phyloP scores from a whole-genome alignment of 2,888 invertebrate species.

The Sussaba pulchella region DNA sequence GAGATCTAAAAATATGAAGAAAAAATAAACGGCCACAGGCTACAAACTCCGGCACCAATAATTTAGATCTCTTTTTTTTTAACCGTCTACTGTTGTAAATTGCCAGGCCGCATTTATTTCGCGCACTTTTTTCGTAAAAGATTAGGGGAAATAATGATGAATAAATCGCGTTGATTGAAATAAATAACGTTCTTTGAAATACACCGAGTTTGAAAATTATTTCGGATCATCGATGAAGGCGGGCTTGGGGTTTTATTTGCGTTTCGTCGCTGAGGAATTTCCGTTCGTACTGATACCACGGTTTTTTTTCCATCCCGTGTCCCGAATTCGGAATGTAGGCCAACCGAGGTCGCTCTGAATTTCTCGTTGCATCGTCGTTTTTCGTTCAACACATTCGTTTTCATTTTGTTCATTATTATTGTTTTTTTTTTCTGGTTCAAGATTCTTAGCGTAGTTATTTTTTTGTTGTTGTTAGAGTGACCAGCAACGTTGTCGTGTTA shows the following conservation, averaged over 20 bases:
- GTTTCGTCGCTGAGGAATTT: conserved; percentile 1
- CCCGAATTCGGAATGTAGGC: conserved; percentile 45
- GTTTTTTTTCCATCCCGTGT: conserved; percentile 14
- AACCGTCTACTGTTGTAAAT: too few species aligned
- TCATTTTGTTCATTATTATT: neutral
- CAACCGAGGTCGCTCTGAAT: conserved; percentile 33
- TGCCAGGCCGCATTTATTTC: too few species aligned
- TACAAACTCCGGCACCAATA: conserved; percentile 82
- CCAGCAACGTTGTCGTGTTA: too few species aligned
- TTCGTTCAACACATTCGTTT: neutral
- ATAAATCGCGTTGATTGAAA: neutral
- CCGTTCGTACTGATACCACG: conserved; percentile 16
- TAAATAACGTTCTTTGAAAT: neutral
- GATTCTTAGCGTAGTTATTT: neutral
- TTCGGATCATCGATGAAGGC: neutral
- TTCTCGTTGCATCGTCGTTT: conserved; percentile 7
- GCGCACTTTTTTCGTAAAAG: conserved; percentile 1
- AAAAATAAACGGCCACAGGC: conserved; percentile 82
- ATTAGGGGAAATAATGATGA: neutral
- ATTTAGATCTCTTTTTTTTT: conserved; percentile 53
- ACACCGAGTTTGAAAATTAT: neutral
- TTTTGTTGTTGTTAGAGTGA: too few species aligned
- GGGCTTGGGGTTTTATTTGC: neutral
- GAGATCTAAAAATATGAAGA: conserved; percentile 79
- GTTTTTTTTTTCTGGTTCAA: neutral